Base-by-base conservation (phyloP, 2,888 invertebrate genomes). In the Philereme transversata region DNA sequence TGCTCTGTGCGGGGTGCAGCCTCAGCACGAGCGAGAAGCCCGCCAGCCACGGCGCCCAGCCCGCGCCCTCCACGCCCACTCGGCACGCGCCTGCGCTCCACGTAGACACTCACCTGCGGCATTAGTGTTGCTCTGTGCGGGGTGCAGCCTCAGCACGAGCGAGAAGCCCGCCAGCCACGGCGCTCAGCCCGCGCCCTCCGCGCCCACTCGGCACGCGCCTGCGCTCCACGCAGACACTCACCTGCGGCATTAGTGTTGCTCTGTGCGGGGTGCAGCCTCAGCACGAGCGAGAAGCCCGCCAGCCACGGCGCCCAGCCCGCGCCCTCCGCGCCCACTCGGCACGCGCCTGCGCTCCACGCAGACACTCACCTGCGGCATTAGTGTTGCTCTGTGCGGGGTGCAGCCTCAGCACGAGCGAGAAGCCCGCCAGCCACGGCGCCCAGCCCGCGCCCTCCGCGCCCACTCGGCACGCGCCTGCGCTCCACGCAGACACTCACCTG, bases 341-440 rank as follows among this genome's bases (percentile, higher is more conserved):
- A 71, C 60, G 93, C 93, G 73, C 85, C 70, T 75, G 4, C 65
- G 50, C 46, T 82, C 90, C 92, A 91, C 59, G 82, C 69, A 0
- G 89, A 88, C 56, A 44, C 54, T 40, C 22, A 45, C 45, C 45
- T 45, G 45, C 10, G 11, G 45, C 8, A 22, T 11, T 4, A 7
- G 45, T 5, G 10, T 22, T 22, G 22, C n/a, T 43, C 76, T 70
- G 92, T 88, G 46, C 88, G 8, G 40, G 40, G 3, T 58, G 68
- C 68, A 95, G 75, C 95, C 95, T 95, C 75, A 93, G 77, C 4
- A 90, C 85, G 38, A 91, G 81, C 4, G 94, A 93, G 81, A 94
- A 94, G n/a, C 95, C 95, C 48, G 90, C 89, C 67, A 92, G 76
- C 94, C 95, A 95, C 62, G 94, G 90, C 63, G 94, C 93, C 95